Evolutionary conservation across 2,888 invertebrate genomes (phyloP).

Genomic region (Andrena hattorfiana): DNA sequence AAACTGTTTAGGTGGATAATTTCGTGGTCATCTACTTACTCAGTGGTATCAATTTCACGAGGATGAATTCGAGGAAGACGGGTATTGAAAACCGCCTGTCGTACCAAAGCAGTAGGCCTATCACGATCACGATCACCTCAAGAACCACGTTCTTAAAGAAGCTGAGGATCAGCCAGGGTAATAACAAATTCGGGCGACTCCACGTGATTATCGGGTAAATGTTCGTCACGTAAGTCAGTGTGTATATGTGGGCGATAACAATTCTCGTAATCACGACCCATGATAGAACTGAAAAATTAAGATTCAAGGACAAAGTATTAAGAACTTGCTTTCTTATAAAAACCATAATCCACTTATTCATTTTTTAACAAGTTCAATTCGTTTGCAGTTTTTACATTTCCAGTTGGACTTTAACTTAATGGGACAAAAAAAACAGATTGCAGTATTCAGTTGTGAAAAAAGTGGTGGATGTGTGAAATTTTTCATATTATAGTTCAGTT

Average conservation of each 20-base stretch:
- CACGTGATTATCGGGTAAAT: slow-evolving; percentile 80
- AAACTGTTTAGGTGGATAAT: no score
- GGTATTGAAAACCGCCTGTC: slow-evolving; percentile 64
- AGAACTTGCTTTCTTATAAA: no score
- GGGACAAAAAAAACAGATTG: no score
- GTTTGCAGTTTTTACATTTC: no score
- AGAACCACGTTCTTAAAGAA: slow-evolving; percentile 77
- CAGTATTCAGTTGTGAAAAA: no score
- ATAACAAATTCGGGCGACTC: slow-evolving; percentile 74
- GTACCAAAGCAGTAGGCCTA: slow-evolving; percentile 72
- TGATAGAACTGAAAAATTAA: slow-evolving; percentile 72
- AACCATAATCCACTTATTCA: no score
- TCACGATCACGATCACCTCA: slow-evolving; percentile 71
- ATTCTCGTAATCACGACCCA: slow-evolving; percentile 76
- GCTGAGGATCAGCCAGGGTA: slow-evolving; percentile 80
- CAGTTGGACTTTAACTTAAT: no score
- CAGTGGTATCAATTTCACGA: slow-evolving; percentile 72
- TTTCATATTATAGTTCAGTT: no score
- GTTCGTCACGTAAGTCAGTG: slow-evolving; percentile 74
- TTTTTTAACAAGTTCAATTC: no score
- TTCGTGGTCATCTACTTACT: slow-evolving; percentile 60
- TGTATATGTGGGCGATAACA: slow-evolving; percentile 72
- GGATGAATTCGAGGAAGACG: slow-evolving; percentile 73
- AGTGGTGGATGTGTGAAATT: no score
- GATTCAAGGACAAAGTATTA: no score